phyloP scores from a whole-genome alignment of 2,113 vertebrate genomes.

The Thomomys bottae region DNA sequence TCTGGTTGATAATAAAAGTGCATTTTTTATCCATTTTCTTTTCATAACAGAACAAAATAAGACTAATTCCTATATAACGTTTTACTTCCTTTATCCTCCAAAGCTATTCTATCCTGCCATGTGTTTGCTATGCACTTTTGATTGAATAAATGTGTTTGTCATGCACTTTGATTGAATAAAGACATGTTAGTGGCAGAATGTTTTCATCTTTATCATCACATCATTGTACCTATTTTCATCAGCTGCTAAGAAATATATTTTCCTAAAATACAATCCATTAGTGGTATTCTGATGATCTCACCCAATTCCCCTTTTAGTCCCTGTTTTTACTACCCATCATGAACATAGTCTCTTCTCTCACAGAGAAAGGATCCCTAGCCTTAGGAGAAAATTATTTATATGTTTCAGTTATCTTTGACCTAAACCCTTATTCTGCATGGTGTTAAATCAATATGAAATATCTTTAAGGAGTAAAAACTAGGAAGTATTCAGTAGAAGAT shows the following conservation, averaged over 20 bases:
- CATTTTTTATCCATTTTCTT: not conserved
- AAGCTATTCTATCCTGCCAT: constrained; percentile 17
- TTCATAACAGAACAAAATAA: not conserved
- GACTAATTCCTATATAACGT: not conserved
- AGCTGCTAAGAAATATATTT: not conserved
- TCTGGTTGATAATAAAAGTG: not conserved
- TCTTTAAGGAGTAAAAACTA: not conserved
- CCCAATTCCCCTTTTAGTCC: not conserved
- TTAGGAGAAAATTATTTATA: not conserved
- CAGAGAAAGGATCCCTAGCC: not conserved
- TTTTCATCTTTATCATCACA: constrained; percentile 9
- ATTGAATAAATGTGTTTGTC: not conserved
- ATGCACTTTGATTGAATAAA: not conserved
- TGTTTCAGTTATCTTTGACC: constrained; percentile 31
- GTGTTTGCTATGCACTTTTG: not conserved
- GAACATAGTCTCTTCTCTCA: not conserved
- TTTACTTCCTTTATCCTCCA: not conserved
- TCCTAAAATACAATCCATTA: not conserved
- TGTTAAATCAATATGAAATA: not conserved
- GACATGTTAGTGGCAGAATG: not conserved
- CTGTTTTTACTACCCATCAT: constrained; percentile 8
- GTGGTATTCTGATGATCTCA: not conserved
- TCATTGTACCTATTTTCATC: constrained; percentile 27
- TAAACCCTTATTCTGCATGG: not conserved
- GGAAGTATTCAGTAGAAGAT: not conserved